These are phyloP conservation scores for Lagopus leucura DNA, from an alignment of 2,113 vertebrate genomes.

Conservation along the genomic window DNA sequence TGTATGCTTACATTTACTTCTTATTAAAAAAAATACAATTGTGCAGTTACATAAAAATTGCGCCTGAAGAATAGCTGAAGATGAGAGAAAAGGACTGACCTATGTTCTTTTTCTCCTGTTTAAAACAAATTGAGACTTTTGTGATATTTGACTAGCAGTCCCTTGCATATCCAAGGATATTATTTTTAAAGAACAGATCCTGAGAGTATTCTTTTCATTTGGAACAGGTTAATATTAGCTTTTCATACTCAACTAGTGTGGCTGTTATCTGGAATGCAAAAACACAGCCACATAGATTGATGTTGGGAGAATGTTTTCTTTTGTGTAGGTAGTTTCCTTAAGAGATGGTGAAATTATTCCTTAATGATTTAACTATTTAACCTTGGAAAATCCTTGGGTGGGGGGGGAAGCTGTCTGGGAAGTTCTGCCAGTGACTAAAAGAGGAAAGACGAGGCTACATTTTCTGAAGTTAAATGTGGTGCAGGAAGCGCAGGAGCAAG, in stretches of 20 bases:
- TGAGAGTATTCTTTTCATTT: not conserved
- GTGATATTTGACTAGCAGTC: not conserved
- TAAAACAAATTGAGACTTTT: not conserved
- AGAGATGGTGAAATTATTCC: constrained; percentile 12
- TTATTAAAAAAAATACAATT: not conserved
- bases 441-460: not conserved
- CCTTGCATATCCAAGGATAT: not conserved
- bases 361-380: constrained; percentile 31
- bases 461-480: not conserved
- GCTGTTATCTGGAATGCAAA: not conserved
- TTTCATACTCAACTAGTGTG: not conserved
- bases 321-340: not conserved
- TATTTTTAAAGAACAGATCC: not conserved
- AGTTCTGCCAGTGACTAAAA: not conserved
- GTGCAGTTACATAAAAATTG: not conserved
- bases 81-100: not conserved
- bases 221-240: not conserved
- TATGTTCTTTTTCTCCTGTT: not conserved
- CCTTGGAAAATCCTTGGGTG: not conserved
- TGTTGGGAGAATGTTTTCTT: not conserved
- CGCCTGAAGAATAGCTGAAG: not conserved
- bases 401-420: not conserved
- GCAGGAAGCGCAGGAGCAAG: not conserved
- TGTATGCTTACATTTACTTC: not conserved
- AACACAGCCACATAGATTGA: not conserved